Evolutionary conservation across 2,888 invertebrate genomes (phyloP).

Genomic region (Erpobdella octoculata): DNA sequence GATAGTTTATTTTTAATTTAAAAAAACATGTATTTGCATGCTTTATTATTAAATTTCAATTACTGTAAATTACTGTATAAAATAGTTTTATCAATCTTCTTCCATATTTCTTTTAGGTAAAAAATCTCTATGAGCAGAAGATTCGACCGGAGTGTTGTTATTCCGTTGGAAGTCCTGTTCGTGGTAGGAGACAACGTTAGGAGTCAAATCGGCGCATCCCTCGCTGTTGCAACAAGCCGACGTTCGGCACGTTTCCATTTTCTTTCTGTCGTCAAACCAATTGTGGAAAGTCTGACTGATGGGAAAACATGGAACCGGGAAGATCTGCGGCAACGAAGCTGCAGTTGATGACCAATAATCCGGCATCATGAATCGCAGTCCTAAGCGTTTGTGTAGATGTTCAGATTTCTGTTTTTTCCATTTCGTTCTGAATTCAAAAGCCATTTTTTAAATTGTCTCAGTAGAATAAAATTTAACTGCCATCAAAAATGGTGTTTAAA

Average conservation of each 20-base stretch:
- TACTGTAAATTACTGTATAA: no score
- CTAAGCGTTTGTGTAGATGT: not conserved
- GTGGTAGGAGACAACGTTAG: no score
- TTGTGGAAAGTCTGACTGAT: not conserved
- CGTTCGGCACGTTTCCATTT: not conserved
- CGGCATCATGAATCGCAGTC: not conserved
- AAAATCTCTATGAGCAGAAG: no score
- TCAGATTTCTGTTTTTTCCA: slow-evolving; percentile 25
- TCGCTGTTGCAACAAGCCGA: not conserved
- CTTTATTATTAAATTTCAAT: no score
- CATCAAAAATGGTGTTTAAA: not conserved
- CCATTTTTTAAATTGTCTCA: no score
- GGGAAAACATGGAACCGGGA: not conserved
- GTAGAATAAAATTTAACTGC: not conserved
- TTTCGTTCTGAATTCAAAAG: slow-evolving; percentile 21
- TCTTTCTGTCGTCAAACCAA: not conserved
- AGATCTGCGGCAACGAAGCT: not conserved
- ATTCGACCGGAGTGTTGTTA: no score
- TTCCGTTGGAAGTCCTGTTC: no score
- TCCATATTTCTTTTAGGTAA: no score
- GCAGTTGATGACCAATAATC: not conserved
- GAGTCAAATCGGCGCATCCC: no score
- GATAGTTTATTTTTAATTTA: no score
- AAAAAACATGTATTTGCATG: no score
- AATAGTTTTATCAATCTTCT: no score